Conservation (phyloP, 2,113 vertebrate species). For the Platysteira castanea region DNA sequence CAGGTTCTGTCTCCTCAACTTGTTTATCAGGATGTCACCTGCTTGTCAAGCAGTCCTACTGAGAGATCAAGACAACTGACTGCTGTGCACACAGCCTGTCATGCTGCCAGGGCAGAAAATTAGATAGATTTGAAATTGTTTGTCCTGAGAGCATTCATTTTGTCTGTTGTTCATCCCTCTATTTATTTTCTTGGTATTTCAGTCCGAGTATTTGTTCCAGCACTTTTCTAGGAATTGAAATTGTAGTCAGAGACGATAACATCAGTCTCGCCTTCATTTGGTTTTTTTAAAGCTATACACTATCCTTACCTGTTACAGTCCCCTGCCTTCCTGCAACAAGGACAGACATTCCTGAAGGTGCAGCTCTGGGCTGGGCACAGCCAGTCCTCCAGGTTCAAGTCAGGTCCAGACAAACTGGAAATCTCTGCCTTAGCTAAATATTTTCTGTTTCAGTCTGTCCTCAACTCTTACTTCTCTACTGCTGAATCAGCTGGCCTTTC, state of each 20-base stretch:
- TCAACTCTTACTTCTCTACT: not conserved
- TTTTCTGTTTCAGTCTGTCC: not conserved
- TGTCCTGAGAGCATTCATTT: not conserved
- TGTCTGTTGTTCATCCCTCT: fast-evolving
- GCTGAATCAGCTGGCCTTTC: not conserved
- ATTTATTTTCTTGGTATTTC: not conserved
- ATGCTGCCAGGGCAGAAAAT: not conserved
- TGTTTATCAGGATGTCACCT: not conserved
- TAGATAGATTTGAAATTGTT: not conserved
- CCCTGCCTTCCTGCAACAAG: not conserved
- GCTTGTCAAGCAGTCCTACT: not conserved
- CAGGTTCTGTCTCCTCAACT: not conserved
- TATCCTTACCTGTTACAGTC: not conserved
- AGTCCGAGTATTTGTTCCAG: not conserved
- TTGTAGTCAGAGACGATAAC: not conserved
- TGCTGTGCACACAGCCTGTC: not conserved
- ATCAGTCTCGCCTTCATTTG: not conserved
- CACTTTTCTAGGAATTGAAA: not conserved
- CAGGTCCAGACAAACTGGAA: not conserved
- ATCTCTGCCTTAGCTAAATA: not conserved
- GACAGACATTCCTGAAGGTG: not conserved
- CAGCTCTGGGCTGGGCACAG: not conserved
- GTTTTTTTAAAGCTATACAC: not conserved
- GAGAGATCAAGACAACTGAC: not conserved
- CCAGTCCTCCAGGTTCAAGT: not conserved